phyloP scores from a whole-genome alignment of 2,113 vertebrate genomes.

The Australoheros scitulus region DNA sequence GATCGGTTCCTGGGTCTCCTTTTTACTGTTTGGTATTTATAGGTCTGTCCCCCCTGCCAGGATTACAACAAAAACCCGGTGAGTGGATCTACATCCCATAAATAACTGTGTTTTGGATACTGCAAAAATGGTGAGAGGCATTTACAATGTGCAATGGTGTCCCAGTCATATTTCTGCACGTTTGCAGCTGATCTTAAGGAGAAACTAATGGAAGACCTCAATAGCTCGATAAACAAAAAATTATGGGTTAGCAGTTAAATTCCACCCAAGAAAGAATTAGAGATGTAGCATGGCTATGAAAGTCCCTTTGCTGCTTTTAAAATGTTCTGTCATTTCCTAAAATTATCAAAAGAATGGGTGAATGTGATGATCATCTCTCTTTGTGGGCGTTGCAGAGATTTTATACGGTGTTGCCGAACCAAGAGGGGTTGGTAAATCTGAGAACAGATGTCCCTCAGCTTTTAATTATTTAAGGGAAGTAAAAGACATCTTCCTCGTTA shows the following conservation, averaged over 20 bases:
- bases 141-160: conserved; percentile 3
- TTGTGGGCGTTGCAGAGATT: conserved; percentile 61
- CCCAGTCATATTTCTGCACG: background rate
- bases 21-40: conserved; percentile 65
- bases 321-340: conserved; percentile 34
- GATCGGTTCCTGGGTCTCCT: conserved; percentile 49
- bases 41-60: conserved; percentile 61
- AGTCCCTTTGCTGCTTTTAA: conserved; percentile 18
- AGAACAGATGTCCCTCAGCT: conserved; percentile 23
- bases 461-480: conserved; percentile 48
- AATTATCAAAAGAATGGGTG: conserved; percentile 44
- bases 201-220: background rate
- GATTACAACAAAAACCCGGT: conserved; percentile 75
- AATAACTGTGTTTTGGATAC: conserved; percentile 27
- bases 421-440: conserved; percentile 56
- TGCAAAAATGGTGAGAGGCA: background rate
- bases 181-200: background rate
- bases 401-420: conserved; percentile 74
- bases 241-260: conserved; percentile 11
- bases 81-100: conserved; percentile 64
- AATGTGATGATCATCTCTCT: conserved; percentile 72
- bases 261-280: background rate
- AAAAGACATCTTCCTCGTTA: background rate
- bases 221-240: background rate
- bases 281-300: background rate